phyloP scores from a whole-genome alignment of 37 sponge, comb jelly and placozoan genomes.

The Crambe crambe region DNA sequence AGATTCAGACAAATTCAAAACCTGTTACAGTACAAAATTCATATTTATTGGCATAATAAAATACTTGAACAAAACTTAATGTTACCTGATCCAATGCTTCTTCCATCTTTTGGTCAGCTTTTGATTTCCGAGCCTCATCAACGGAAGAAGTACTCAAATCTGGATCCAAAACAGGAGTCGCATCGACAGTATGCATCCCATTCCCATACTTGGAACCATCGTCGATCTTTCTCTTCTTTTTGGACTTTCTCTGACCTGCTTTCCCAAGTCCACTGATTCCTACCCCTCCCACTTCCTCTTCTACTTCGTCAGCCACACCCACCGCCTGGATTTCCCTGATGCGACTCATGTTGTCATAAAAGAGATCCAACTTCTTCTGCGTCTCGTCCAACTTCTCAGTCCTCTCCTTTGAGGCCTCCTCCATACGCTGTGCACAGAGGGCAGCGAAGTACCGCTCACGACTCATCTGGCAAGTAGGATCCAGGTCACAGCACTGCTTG shows the following conservation, averaged over 20 bases:
- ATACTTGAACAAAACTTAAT: too few relatives aligned
- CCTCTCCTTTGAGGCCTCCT: constrained; percentile 25
- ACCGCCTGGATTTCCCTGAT: constrained; percentile 9
- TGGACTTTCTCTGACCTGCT: not conserved
- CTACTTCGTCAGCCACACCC: not conserved
- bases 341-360: constrained; percentile 43
- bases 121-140: not conserved
- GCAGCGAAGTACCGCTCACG: constrained; percentile 42
- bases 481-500: constrained; percentile 42
- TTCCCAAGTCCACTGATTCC: too few relatives aligned
- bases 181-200: not conserved
- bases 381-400: constrained; percentile 40
- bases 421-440: constrained; percentile 58
- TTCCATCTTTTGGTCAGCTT: not conserved
- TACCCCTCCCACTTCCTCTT: too few relatives aligned
- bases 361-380: constrained; percentile 49
- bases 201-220: not conserved
- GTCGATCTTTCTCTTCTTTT: not conserved
- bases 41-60: too few relatives aligned
- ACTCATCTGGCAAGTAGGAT: constrained; percentile 48
- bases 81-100: constrained; percentile 3
- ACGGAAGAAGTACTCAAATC: not conserved
- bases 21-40: too few relatives aligned
- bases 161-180: constrained; percentile 3
- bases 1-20: too few relatives aligned